Evolutionary conservation across 2,888 invertebrate genomes (phyloP), one percentile per base, ranked within the genome.

Genomic region (Andricus quercusramuli): DNA sequence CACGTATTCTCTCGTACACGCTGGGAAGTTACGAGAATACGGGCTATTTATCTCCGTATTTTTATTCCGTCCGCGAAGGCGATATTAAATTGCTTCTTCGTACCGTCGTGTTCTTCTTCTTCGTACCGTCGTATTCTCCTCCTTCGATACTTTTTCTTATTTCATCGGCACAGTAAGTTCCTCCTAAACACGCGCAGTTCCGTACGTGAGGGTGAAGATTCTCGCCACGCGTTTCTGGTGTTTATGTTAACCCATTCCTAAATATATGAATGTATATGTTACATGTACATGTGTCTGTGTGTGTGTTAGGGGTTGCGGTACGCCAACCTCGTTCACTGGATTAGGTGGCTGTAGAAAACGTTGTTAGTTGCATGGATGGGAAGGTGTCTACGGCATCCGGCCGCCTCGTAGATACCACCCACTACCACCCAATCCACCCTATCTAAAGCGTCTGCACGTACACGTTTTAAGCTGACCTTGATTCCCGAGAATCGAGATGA

Each of bases 31-130:
- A 51, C 47, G 70, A 70, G 85, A 88, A 87, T 86, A 85, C 80
- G 82, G 85, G 88, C 88, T 89, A 90, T 90, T 90, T 89, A 89
- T 90, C 88, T 87, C 83, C 85, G 89, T 89, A 90, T 90, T 90
- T 90, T 90, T 90, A 90, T 90, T 90, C 90, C 87, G 86, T 84
- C 87, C 88, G 87, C 88, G 88, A 85, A 87, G 88, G 82, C 87
- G 90, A 90, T 90, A 90, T 90, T 90, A 90, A 90, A 90, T 90
- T 90, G 90, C 90, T 87, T 86, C 87, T 88, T 88, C 87, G 87
- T 82, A 85, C 83, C 82, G 82, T 78, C 78, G 68, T 67, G 6
- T 37, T 5, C 37, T 37, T 6, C 90, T 87, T 86, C 87, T 88
- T 88, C 87, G 87, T 82, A 85, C 83, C 81, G 82, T 25, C 41